Evolutionary conservation across 2,113 vertebrate species (phyloP).

Genomic region (Channa maculata): DNA sequence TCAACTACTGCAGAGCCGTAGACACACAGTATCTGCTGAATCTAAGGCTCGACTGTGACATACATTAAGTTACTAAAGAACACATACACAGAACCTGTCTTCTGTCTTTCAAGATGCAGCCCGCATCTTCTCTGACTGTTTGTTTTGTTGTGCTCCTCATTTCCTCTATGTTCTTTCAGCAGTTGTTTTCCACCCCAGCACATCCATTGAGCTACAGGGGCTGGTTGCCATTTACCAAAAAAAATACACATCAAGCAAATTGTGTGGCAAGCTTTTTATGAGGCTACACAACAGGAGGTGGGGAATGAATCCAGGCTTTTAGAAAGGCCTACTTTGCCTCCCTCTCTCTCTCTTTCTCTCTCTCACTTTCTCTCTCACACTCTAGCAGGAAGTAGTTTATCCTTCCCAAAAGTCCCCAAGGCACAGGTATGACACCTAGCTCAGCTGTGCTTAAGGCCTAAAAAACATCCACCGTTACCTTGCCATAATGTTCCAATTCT

Average conservation of each 20-base stretch:
- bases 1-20: not conserved
- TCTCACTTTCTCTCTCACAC: not conserved
- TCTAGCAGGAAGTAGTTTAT: conserved; percentile 39
- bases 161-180: conserved; percentile 19
- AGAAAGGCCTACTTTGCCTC: not conserved
- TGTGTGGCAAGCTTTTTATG: conserved; percentile 60
- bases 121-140: conserved; percentile 39
- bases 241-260: conserved; percentile 65
- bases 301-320: conserved; percentile 37
- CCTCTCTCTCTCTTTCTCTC: not conserved
- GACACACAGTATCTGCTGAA: not conserved
- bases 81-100: not conserved
- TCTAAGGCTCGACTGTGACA: conserved; percentile 9
- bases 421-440: conserved; percentile 51
- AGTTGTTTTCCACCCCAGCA: conserved; percentile 61
- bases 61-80: conserved; percentile 13
- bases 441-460: conserved; percentile 64
- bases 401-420: conserved; percentile 40
- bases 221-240: conserved; percentile 56
- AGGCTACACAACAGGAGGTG: conserved; percentile 29
- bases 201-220: conserved; percentile 55
- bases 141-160: conserved; percentile 2
- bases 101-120: not conserved
- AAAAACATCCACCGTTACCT: conserved; percentile 53
- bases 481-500: conserved; percentile 53